Base-by-base conservation (phyloP, 1,140 invertebrate genomes). In the Ceratoteleas bidentatus region DNA sequence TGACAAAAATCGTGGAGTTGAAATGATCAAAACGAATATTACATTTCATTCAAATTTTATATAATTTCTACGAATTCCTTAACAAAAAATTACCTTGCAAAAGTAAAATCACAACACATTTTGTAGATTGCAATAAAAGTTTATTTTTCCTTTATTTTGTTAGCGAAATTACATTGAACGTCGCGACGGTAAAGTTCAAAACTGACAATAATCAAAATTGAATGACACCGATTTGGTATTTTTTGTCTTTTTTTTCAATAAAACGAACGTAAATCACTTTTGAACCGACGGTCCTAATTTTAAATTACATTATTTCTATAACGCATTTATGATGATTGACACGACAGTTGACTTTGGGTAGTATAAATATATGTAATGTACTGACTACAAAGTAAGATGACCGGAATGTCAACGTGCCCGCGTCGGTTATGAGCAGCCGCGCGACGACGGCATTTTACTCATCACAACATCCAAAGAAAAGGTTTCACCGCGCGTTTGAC, bases 381-480 rank as follows among this genome's bases (percentile, higher is more conserved):
- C 40, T 75, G 57, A 81, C 79, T 81, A 81, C 79, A 81, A 81
- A 81, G 79, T 76, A 81, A 76, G 53, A 75, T 81, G 79, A 81
- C 72, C 79, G 54, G 50, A 76, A 81, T 81, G 79, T 81, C 79
- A 81, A 72, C 79, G 69, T 61, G 50, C 61, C 66, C 60, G 64
- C 60, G 78, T 54, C 38, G 62, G 56, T 82, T 82, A 82, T 77
- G 58, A 82, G 68, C 57, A 43, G 57, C 57, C 43, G 60, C 64
- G 54, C 56, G 79, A 82, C 66, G 73, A 77, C 79, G 65, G 79
- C 79, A 68, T 82, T 82, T 82, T 69, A 82, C 61, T 77, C 79
- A 68, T 62, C 79, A 53, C 58, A 81, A 72, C 78, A 75, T 70
- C 40, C 78, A 81, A 70, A 75, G 78, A 70, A 81, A 81, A 65